Conservation (phyloP, 2,797 vertebrate genomes). For the Rhinogobio ventralis region DNA sequence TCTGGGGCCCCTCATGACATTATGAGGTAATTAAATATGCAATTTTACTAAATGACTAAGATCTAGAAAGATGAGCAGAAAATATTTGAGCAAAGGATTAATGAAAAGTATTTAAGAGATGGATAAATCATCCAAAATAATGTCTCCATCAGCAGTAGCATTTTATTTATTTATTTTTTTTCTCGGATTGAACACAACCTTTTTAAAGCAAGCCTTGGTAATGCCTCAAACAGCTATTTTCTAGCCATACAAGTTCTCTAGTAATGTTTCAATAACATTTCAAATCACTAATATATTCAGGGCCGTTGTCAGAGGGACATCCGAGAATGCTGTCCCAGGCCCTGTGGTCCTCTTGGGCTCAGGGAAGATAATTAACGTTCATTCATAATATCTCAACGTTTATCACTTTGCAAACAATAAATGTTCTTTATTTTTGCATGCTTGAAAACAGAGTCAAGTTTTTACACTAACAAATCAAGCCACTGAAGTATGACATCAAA, state of each 20-base stretch:
- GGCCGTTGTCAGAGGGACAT: slow-evolving; percentile 2
- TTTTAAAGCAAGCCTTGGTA: background rate
- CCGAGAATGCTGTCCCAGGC: background rate
- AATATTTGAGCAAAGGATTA: background rate
- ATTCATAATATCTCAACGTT: background rate
- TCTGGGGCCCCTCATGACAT: background rate
- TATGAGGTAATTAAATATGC: background rate
- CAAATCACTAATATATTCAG: slow-evolving; percentile 8
- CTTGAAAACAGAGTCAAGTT: background rate
- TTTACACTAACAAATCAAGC: background rate
- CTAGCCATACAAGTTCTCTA: background rate
- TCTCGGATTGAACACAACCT: background rate
- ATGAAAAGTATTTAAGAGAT: background rate
- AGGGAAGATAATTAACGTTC: background rate
- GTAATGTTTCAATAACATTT: slow-evolving; percentile 5
- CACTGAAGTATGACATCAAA: background rate
- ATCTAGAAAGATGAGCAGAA: background rate
- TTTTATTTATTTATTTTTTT: background rate
- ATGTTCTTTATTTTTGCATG: background rate
- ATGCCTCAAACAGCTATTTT: background rate
- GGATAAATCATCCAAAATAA: background rate
- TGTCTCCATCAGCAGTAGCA: background rate
- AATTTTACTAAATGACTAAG: background rate
- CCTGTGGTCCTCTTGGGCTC: background rate
- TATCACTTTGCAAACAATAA: background rate